Conservation (phyloP, 2,113 vertebrate species). For the Thunnus maccoyii region DNA sequence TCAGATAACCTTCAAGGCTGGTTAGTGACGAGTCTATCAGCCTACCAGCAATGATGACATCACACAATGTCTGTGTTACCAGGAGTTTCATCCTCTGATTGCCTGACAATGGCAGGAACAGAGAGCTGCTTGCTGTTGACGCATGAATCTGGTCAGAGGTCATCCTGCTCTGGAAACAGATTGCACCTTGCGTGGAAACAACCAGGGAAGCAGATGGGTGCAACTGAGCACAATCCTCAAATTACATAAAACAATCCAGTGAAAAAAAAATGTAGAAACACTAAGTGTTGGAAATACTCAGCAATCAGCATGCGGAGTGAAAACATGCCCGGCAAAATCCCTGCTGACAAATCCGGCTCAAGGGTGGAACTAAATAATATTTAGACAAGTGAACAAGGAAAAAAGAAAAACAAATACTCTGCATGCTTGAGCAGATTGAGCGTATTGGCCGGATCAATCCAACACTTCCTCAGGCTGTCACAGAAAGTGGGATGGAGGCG, state of each 20-base stretch:
- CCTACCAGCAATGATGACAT: not conserved
- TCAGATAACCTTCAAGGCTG: conserved; percentile 59
- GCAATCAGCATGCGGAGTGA: conserved; percentile 46
- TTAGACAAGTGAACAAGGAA: conserved; percentile 75
- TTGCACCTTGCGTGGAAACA: conserved; percentile 42
- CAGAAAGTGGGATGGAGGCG: conserved; percentile 62
- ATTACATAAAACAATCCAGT: conserved; percentile 49
- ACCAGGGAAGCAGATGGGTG: conserved; percentile 41
- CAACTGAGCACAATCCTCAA: conserved; percentile 46
- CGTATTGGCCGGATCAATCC: conserved; percentile 75
- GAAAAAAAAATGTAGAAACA: conserved; percentile 16
- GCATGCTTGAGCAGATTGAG: conserved; percentile 75
- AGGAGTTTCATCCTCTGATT: conserved; percentile 30
- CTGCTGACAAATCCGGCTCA: conserved; percentile 79
- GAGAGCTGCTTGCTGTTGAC: conserved; percentile 51
- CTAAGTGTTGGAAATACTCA: conserved; percentile 46
- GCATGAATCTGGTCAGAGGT: conserved; percentile 47
- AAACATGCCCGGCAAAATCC: conserved; percentile 76
- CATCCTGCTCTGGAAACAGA: conserved; percentile 35
- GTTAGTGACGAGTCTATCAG: conserved; percentile 7
- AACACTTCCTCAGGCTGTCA: conserved; percentile 74
- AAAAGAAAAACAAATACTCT: conserved; percentile 78
- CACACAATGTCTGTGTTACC: conserved; percentile 12
- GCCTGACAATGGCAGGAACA: conserved; percentile 33
- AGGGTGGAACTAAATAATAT: conserved; percentile 78